Base-by-base conservation (phyloP, 1,140 invertebrate genomes). In the Pseudomyrmex pallidus region DNA sequence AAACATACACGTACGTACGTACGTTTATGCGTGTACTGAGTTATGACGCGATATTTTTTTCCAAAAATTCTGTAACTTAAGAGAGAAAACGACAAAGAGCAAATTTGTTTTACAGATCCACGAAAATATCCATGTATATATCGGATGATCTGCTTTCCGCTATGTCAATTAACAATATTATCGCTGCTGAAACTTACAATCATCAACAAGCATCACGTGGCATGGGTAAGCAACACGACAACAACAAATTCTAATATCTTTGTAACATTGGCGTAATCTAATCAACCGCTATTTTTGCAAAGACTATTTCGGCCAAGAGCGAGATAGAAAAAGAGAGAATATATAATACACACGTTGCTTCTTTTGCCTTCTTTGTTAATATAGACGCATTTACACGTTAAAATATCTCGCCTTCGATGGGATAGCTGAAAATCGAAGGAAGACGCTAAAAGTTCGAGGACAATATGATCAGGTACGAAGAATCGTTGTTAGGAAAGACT, bases 391-490 rank as follows among this genome's bases (percentile, higher is more conserved):
- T 35, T 25, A 44, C 46, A 57, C 50, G 72, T 62, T 44, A 25
- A 62, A 54, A 64, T 48, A 54, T 25, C 62, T 64, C 54, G 48
- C 20, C 61, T 76, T 74, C 72, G 72, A 74, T 12, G 62, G 44
- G 35, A 78, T 35, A 5, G 35, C 35, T 35, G 9, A 57, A 35
- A 64, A 52, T 64, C 59, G 56, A 50, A 64, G 44, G 25, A 54
- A 52, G 68, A 85, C 57, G 67, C 64, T 35, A 35, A 35, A 50
- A 59, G 2, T 20, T 63, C 20, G 46, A 77, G 80, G 15, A 44
- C 72, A 83, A 35, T 74, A 35, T 72, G 80, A 25, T 88, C 77
- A 88, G 86, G 86, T 88, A 88, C 87, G 77, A 83, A 88, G 73
- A 85, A 83, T 88, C 87, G 87, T 88, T 88, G 87, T 87, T 66